phyloP scores from a whole-genome alignment of 2,888 invertebrate genomes.

The Tribolium freemani region DNA sequence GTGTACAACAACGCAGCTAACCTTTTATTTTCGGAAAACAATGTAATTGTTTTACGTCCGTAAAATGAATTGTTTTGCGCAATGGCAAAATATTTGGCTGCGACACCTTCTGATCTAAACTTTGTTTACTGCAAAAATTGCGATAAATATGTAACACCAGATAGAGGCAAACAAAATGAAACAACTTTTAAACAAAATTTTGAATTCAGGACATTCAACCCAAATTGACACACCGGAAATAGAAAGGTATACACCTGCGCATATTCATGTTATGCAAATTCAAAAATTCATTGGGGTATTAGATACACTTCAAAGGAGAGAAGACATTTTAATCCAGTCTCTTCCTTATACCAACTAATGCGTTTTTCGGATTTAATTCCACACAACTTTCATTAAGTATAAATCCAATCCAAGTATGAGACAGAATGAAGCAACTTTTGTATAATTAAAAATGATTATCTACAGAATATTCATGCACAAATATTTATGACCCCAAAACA shows the following conservation, averaged over 20 bases:
- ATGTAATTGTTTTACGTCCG: background rate
- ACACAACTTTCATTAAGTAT: no score
- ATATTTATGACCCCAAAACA: background rate
- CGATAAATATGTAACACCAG: no score
- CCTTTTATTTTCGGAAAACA: background rate
- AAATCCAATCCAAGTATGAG: no score
- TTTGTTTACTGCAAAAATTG: no score
- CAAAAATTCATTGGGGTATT: background rate
- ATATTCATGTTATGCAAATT: conserved; percentile 15
- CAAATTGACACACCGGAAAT: conserved; percentile 12
- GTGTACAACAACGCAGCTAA: background rate
- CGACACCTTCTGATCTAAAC: no score
- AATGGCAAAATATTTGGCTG: background rate
- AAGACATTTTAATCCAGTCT: background rate
- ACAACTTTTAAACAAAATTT: background rate
- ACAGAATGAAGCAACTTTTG: background rate
- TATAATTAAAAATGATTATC: background rate
- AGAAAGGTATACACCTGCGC: conserved; percentile 1
- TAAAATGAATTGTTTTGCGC: no score
- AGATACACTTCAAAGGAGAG: background rate
- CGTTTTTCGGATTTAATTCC: background rate
- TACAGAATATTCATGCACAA: background rate
- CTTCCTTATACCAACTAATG: background rate
- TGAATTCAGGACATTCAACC: conserved; percentile 6
- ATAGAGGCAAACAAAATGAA: no score